A percentile compares a stretch with the other conserved stretches of the same genome.
Evolutionary conservation across 2,113 vertebrate genomes (phyloP).

Genomic region (Noturus placidus): DNA sequence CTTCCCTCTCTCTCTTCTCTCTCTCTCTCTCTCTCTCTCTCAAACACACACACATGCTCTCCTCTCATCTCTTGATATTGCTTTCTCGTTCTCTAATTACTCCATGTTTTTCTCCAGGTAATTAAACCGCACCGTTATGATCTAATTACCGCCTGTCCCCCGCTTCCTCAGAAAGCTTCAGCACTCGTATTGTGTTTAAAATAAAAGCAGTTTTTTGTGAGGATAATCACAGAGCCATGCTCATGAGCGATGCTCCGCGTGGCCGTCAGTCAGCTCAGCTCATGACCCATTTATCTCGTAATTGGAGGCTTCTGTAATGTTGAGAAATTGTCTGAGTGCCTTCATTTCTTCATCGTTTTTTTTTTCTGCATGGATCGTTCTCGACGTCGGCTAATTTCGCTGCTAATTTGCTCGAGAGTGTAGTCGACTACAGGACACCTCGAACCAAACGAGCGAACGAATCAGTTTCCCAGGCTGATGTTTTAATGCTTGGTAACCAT

Average conservation of each 20-base stretch:
- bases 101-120: conserved; percentile 60
- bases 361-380: background rate
- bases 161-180: background rate
- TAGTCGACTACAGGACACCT: background rate
- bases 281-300: background rate
- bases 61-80: background rate
- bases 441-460: background rate
- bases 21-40: background rate
- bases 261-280: background rate
- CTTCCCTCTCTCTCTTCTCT: background rate
- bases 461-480: background rate
- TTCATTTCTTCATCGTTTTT: background rate
- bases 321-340: background rate
- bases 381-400: background rate
- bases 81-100: conserved; percentile 56
- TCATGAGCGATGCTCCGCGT: background rate
- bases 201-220: background rate
- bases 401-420: background rate
- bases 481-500: background rate
- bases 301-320: background rate
- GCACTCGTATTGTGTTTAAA: background rate
- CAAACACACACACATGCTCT: background rate
- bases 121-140: conserved; percentile 54
- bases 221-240: background rate
- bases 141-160: conserved; percentile 54